These are phyloP conservation scores for Agonopterix arenella DNA, from an alignment of 2,888 invertebrate species.

Conservation along the genomic window DNA sequence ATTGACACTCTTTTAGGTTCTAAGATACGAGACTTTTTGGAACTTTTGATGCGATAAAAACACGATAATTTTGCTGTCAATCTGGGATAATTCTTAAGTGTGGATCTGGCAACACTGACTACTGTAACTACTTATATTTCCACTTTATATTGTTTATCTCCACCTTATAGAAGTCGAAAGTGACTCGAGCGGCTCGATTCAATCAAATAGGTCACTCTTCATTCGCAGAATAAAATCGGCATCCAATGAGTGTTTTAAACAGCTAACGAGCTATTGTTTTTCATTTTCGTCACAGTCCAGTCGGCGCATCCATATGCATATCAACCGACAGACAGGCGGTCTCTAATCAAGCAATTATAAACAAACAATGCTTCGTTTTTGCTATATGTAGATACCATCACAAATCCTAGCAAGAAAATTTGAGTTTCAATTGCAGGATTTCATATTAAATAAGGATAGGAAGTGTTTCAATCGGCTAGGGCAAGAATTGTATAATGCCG, in stretches of 20 bases:
- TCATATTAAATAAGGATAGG: no score
- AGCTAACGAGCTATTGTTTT: constrained; percentile 39
- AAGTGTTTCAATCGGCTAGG: no score
- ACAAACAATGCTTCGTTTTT: constrained; percentile 4
- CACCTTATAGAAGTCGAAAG: constrained; percentile 5
- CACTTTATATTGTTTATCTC: no score
- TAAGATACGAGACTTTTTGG: no score
- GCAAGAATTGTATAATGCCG: no score
- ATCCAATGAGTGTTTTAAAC: constrained; percentile 29
- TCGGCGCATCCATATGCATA: constrained; percentile 4
- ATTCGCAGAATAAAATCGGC: constrained; percentile 15
- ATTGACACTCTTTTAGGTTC: no score
- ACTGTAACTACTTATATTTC: no score
- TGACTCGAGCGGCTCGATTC: constrained; percentile 1
- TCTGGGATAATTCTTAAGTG: no score
- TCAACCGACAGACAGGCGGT: constrained; percentile 7
- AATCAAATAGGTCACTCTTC: constrained; percentile 22
- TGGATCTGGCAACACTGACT: no score
- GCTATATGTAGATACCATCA: not conserved
- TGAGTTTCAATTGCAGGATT: no score
- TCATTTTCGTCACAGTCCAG: constrained; percentile 21
- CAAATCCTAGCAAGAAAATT: not conserved
- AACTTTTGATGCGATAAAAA: no score
- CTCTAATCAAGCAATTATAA: constrained; percentile 10
- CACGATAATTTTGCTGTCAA: no score